phyloP scores from a whole-genome alignment of 2,113 vertebrate species.

The Danio rerio region DNA sequence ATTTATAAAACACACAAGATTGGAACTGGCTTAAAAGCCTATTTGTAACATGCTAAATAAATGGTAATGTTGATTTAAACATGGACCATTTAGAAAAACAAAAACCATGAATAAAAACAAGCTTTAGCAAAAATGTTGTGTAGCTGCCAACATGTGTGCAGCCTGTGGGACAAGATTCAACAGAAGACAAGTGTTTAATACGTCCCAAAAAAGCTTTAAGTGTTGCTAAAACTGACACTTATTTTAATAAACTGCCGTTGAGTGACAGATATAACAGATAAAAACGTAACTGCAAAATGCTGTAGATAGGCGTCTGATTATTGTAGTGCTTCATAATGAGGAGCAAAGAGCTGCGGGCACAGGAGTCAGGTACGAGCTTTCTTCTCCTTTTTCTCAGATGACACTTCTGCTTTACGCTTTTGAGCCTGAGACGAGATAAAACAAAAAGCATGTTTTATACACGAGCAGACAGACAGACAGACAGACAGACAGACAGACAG shows the following conservation, averaged over 20 bases:
- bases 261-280: background rate
- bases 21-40: background rate
- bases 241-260: constrained; percentile 9
- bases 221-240: background rate
- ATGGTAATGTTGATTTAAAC: background rate
- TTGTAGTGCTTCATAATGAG: constrained; percentile 14
- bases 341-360: background rate
- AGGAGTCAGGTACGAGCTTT: constrained; percentile 81
- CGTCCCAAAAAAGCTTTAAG: constrained; percentile 12
- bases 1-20: constrained; percentile 39
- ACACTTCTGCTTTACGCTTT: constrained; percentile 85
- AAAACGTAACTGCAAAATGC: background rate
- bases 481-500: background rate
- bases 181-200: background rate
- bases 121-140: background rate
- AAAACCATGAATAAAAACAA: background rate
- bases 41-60: constrained; percentile 24
- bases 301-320: background rate
- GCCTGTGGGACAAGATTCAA: background rate
- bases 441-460: too few relatives aligned
- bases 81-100: constrained; percentile 1
- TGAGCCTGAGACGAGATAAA: constrained; percentile 76
- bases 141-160: constrained; percentile 21
- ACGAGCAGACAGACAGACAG: background rate
- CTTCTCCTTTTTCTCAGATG: constrained; percentile 86